These are phyloP conservation scores for Argopecten irradians DNA, from an alignment of 1,140 invertebrate species.

Conservation along the genomic window DNA sequence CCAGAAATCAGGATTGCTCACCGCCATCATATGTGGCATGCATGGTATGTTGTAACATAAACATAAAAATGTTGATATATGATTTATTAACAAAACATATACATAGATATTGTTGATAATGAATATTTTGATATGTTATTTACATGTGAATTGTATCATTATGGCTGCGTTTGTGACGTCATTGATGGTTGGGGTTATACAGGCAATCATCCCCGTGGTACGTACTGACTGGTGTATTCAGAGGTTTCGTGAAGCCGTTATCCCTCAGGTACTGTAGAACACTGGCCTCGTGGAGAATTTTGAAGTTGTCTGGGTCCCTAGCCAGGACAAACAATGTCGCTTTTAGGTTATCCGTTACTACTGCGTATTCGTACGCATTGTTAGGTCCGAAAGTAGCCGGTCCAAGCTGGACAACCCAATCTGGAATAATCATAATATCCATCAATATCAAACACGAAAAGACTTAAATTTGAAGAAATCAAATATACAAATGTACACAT, in stretches of 20 bases:
- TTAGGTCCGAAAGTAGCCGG: constrained; percentile 53
- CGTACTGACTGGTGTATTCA: constrained; percentile 59
- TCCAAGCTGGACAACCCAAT: constrained; percentile 64
- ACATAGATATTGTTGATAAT: not conserved
- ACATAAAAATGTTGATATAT: too few relatives aligned
- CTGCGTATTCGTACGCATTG: constrained; percentile 56
- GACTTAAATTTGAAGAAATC: not conserved
- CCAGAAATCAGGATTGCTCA: too few relatives aligned
- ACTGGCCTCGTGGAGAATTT: constrained; percentile 42
- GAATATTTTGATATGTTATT: not conserved
- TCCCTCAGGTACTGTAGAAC: constrained; percentile 53
- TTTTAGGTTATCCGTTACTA: constrained; percentile 59
- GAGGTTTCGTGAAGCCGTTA: constrained; percentile 53
- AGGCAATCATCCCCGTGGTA: constrained; percentile 59
- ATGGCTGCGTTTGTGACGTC: not conserved
- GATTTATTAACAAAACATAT: not conserved
- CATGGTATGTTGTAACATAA: too few relatives aligned
- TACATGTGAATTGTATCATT: not conserved
- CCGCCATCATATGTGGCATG: too few relatives aligned
- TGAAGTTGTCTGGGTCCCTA: constrained; percentile 53
- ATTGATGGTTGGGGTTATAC: constrained; percentile 56
- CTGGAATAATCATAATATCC: constrained; percentile 40
- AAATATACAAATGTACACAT: too few relatives aligned
- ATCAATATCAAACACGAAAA: not conserved
- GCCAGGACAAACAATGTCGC: constrained; percentile 62